Base-by-base conservation (phyloP, 2,888 invertebrate species). In the Amphimallon solstitiale region DNA sequence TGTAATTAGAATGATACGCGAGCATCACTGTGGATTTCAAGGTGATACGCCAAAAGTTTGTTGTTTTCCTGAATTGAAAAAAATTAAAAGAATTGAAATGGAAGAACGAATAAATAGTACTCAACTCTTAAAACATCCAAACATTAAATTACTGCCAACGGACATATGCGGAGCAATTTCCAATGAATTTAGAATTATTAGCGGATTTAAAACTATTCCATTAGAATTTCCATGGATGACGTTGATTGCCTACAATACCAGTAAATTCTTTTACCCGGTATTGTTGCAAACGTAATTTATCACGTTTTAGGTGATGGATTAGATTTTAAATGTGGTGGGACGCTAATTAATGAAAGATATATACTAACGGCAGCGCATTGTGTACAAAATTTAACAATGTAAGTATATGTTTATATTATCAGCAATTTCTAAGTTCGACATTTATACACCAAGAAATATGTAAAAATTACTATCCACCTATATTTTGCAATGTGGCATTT, bases 221-320 rank as follows among this genome's bases (percentile, higher is more conserved):
- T 86, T 84, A 23, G 89, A 92, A 73, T 91, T 87, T 81, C 92
- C 92, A 0, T 93, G 92, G 92, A 89, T 92, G 90, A 90, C 88
- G 0, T 80, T 92, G 1, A 79, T 92, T 15, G 86, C 87, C 1
- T 92, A 91, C 69, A 70, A 77, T 14, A 78, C 76, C 37, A 72
- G 79, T 68, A 40, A 21, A 51, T 14, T 12, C 17, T 23, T 21
- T 48, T 19, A 3, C 7, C 15, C 15, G 17, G 2, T 56, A 7
- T 14, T 34, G 21, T 15, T 23, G 6, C 23, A 37, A 15, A 34
- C 17, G 15, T 17, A 46, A 46, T 48, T 5, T 17, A 38, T 46
- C 19, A 5, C 5, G 2, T 59, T 65, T 63, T 29, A 78, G 79
- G 75, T 21, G 71, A 74, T 17, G 76, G 74, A n/a, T 61, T 78